Base-by-base conservation (phyloP, 2,888 invertebrate genomes). In the Sinotaia quadrata region DNA sequence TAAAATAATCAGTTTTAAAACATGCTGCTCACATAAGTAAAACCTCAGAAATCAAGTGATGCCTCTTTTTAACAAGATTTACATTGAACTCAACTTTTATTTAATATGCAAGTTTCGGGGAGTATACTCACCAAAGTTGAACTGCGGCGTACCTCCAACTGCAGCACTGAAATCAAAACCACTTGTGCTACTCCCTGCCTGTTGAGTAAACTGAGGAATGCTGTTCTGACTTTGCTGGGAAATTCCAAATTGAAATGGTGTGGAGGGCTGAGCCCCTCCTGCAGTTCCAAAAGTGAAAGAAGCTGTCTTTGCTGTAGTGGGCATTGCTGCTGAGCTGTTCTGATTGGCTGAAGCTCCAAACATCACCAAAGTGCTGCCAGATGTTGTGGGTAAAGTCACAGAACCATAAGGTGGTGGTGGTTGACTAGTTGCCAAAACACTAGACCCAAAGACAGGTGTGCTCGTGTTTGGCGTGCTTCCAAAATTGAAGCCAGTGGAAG, bases 111-210 rank as follows among this genome's bases (percentile, higher is more conserved):
- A 12, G 41, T 41, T 41, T 21, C 18, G 7, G 51, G 51, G 51
- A 51, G 21, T 15, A 1, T 33, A 65, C 65, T 65, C 44, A 65
- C 65, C 56, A 44, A 65, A 56, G 31, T 56, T 65, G 24, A 65
- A 65, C 44, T 24, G 44, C 5, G 65, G 56, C 18, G 36, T 24
- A 8, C 31, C 44, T 18, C 56, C 31, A 7, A 33, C 21, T 44
- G 65, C 36, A n/a, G 56, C 24, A 24, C 41, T 44, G 56, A 65
- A 65, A 21, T 41, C 24, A 24, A 65, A 65, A 10, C 52, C 51
- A 5, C 49, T 37, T 37, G 31, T n/a, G n/a, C 21, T 34, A 44
- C 33, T 36, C n/a, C 65, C 65, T 4, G 34, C 37, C 24, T 24
- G 8, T 41, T 58, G 58, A 8, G 27, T 41, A 37, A 58, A 58